Percentiles rank a stretch among this genome's conserved stretches.
Evolutionary conservation across 2,113 vertebrate species (phyloP).

Genomic region (Rhadina sibilatrix): DNA sequence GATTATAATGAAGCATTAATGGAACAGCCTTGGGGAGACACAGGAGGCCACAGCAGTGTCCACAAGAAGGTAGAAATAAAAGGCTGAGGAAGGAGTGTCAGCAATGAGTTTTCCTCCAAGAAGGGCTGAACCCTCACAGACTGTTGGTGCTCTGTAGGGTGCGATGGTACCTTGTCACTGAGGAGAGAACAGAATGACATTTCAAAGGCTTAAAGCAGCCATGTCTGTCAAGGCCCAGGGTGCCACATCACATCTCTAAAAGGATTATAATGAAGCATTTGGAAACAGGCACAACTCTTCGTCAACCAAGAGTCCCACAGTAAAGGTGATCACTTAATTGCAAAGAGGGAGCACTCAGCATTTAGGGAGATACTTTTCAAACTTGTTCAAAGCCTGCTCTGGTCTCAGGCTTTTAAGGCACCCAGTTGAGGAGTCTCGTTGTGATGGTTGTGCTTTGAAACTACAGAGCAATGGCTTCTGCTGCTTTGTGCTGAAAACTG

Average conservation of each 20-base stretch:
- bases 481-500: not conserved
- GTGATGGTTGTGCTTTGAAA: not conserved
- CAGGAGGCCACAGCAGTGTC: not conserved
- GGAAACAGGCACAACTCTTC: not conserved
- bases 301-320: not conserved
- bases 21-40: not conserved
- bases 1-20: no score
- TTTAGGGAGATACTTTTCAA: not conserved
- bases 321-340: not conserved
- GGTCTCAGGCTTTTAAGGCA: not conserved
- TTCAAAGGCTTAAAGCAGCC: not conserved
- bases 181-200: not conserved
- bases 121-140: not conserved
- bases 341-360: not conserved
- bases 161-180: rapidly evolving
- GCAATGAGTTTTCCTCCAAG: not conserved
- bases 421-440: not conserved
- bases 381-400: not conserved
- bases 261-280: not conserved
- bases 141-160: not conserved
- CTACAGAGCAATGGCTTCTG: not conserved
- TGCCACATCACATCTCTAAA: not conserved
- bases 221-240: not conserved
- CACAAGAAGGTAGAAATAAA: not conserved
- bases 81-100: not conserved